Percentiles rank a stretch among this genome's conserved stretches.
Conservation (phyloP, 2,113 vertebrate species). For the Beaufortia kweichowensis region DNA sequence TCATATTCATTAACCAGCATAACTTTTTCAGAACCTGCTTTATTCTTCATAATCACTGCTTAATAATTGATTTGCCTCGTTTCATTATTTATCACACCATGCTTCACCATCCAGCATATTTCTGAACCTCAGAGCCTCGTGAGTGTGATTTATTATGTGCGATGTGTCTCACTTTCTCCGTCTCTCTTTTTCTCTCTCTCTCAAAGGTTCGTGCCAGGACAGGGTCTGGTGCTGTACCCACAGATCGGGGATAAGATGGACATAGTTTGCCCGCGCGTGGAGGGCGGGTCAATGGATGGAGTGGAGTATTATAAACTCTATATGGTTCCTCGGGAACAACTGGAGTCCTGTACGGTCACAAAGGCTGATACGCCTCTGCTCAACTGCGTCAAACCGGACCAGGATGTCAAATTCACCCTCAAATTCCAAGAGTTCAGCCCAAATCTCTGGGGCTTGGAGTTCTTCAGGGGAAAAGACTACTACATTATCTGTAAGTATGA, state of each 20-base stretch:
- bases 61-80: conserved; percentile 58
- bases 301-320: conserved; percentile 99
- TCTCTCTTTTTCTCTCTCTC: conserved; percentile 28
- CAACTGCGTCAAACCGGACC: conserved; percentile 96
- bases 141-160: conserved; percentile 1
- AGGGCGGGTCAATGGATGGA: conserved; percentile 84
- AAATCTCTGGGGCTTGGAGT: conserved; percentile 97
- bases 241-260: conserved; percentile 99
- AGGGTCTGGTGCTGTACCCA: conserved; percentile 96
- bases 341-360: conserved; percentile 95
- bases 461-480: conserved; percentile 95
- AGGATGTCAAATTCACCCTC: conserved; percentile 99
- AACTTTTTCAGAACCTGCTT: conserved; percentile 36
- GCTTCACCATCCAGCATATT: conserved; percentile 28
- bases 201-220: conserved; percentile 91
- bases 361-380: conserved; percentile 95
- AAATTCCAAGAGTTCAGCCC: conserved; percentile 99
- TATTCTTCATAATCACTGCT: conserved; percentile 61
- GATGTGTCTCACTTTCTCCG: conserved; percentile 4
- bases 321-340: conserved; percentile 96
- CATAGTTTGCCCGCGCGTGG: conserved; percentile 98
- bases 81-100: conserved; percentile 43
- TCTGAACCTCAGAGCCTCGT: not conserved
- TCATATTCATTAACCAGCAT: not conserved
- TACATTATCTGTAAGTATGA: conserved; percentile 98